Conservation (phyloP, 2,888 invertebrate species). For the Brenthis hecate region DNA sequence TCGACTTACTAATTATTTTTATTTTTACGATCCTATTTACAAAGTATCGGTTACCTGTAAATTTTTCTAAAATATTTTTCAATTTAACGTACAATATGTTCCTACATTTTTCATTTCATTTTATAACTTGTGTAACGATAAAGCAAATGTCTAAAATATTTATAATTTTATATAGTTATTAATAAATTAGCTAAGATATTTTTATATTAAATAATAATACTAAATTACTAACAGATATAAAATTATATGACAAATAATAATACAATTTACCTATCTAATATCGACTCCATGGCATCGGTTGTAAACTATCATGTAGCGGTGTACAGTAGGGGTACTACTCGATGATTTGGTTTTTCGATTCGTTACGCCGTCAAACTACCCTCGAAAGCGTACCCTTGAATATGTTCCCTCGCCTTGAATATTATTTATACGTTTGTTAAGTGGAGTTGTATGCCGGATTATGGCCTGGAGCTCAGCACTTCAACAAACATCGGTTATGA, state of each 20-base stretch:
- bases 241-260: too few relatives aligned
- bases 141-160: too few relatives aligned
- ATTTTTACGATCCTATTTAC: conserved; percentile 2
- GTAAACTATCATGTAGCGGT: conserved; percentile 79
- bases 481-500: conserved; percentile 79
- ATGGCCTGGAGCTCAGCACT: conserved; percentile 77
- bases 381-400: conserved; percentile 76
- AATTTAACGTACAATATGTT: background rate
- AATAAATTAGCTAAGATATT: too few relatives aligned
- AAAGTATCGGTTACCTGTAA: background rate
- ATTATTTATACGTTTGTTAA: conserved; percentile 83
- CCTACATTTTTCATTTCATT: too few relatives aligned
- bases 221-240: too few relatives aligned
- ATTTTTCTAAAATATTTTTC: background rate
- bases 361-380: conserved; percentile 83
- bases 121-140: too few relatives aligned
- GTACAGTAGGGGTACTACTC: conserved; percentile 80
- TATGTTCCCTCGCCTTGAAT: conserved; percentile 81
- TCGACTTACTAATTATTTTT: conserved; percentile 33
- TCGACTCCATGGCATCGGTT: conserved; percentile 55
- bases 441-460: conserved; percentile 78
- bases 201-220: too few relatives aligned
- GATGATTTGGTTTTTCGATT: conserved; percentile 83
- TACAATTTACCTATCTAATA: background rate
- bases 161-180: too few relatives aligned